A percentile compares a stretch with the other conserved stretches of the same genome.
phyloP scores from a whole-genome alignment of 53 echinoderm and acorn worm genomes.

The Glandiceps talaboti region DNA sequence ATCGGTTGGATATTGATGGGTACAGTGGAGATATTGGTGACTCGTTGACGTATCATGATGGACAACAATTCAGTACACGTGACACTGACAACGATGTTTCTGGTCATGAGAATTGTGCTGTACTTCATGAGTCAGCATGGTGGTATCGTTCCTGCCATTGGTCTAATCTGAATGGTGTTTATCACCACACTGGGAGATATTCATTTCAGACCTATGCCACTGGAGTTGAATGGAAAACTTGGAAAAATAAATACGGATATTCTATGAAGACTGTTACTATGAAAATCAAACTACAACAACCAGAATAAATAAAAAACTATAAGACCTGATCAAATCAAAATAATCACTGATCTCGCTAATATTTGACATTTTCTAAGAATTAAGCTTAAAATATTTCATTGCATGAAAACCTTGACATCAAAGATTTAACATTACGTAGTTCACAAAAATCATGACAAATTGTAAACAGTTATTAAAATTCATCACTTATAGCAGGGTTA shows the following conservation, averaged over 20 bases:
- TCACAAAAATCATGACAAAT: too few relatives aligned
- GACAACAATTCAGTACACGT: slow-evolving; percentile 2
- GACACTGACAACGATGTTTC: slow-evolving; percentile 4
- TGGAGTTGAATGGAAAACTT: slow-evolving; percentile 14
- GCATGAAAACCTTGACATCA: too few relatives aligned
- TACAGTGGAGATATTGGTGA: slow-evolving; percentile 3
- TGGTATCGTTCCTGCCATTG: slow-evolving; percentile 8
- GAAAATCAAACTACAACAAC: background rate
- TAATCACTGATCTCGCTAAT: too few relatives aligned
- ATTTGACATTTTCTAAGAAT: too few relatives aligned
- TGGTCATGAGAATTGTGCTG: background rate
- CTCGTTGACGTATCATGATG: slow-evolving; percentile 3
- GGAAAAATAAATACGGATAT: slow-evolving; percentile 4
- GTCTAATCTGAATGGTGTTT: slow-evolving; percentile 11
- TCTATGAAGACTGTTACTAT: slow-evolving; percentile 17
- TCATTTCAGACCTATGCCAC: background rate
- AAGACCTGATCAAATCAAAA: too few relatives aligned
- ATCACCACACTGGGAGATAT: background rate
- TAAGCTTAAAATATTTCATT: too few relatives aligned
- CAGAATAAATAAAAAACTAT: background rate
- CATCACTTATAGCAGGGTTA: too few relatives aligned
- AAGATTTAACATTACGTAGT: too few relatives aligned
- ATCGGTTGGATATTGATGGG: background rate
- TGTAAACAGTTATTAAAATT: too few relatives aligned
- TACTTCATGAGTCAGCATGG: slow-evolving; percentile 2